These are phyloP conservation scores for Drosophila meridionalis DNA, from an alignment of 2,888 invertebrate species.

Conservation along the genomic window DNA sequence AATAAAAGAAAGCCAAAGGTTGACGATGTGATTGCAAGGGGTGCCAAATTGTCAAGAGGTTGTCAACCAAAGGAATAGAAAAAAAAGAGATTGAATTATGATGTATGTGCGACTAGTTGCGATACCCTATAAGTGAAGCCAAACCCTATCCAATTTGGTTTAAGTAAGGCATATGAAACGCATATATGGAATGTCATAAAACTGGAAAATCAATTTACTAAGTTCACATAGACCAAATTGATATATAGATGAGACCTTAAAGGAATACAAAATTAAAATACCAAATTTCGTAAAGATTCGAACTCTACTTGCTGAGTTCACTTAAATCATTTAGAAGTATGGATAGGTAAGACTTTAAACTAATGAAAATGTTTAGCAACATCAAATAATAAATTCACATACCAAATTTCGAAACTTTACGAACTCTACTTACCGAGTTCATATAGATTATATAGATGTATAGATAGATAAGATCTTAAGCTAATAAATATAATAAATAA, in stretches of 20 bases:
- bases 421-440: background rate
- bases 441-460: background rate
- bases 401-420: background rate
- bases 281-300: background rate
- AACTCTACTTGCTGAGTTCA: background rate
- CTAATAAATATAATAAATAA: background rate
- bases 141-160: background rate
- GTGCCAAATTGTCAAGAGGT: constrained; percentile 74
- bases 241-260: background rate
- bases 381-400: background rate
- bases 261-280: background rate
- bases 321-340: background rate
- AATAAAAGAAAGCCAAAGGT: constrained; percentile 60
- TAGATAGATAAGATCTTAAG: background rate
- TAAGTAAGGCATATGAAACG: background rate
- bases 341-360: background rate
- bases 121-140: constrained; percentile 5
- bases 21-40: constrained; percentile 58
- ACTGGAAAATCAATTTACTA: too few relatives aligned
- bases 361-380: background rate
- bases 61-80: constrained; percentile 61
- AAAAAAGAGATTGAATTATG: background rate
- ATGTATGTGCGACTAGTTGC: background rate
- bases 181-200: background rate
- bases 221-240: background rate